phyloP scores from a whole-genome alignment of 2,797 vertebrate species.

The Oryzias dopingdopingensis region DNA sequence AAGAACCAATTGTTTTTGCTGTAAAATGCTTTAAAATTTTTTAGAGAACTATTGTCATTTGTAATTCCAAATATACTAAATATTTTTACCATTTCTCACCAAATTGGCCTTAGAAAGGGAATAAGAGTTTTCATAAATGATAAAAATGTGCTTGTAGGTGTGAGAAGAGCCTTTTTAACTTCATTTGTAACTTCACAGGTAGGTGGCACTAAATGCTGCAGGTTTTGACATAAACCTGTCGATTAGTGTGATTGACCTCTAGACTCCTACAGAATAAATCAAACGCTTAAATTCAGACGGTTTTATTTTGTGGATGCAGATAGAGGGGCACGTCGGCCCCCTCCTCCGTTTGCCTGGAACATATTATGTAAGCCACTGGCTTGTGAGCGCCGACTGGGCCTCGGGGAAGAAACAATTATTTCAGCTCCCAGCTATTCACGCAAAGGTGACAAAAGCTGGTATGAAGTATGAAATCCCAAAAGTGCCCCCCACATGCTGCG shows the following conservation, averaged over 20 bases:
- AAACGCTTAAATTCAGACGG: too few species aligned
- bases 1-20: too few species aligned
- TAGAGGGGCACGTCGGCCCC: slow-evolving; percentile 25
- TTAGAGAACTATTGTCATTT: too few species aligned
- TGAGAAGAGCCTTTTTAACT: too few species aligned
- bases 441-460: slow-evolving; percentile 81
- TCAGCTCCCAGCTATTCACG: slow-evolving; percentile 77
- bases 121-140: too few species aligned
- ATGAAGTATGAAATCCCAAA: slow-evolving; percentile 82
- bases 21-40: too few species aligned
- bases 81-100: too few species aligned
- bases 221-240: neutral
- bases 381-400: slow-evolving; percentile 74
- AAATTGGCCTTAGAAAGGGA: too few species aligned
- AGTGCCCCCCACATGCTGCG: slow-evolving; percentile 66
- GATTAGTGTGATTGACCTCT: neutral
- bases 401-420: slow-evolving; percentile 77
- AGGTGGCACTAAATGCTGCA: neutral
- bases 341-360: slow-evolving; percentile 56
- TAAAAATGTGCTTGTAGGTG: too few species aligned
- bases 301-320: slow-evolving; percentile 42
- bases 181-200: neutral
- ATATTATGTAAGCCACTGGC: slow-evolving; percentile 80
- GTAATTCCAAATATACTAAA: too few species aligned
- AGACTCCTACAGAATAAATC: too few species aligned